Percentiles rank a stretch among this genome's conserved stretches.
These are phyloP conservation scores for Tetanocera ferruginea DNA, from an alignment of 2,888 invertebrate species.

Conservation along the genomic window DNA sequence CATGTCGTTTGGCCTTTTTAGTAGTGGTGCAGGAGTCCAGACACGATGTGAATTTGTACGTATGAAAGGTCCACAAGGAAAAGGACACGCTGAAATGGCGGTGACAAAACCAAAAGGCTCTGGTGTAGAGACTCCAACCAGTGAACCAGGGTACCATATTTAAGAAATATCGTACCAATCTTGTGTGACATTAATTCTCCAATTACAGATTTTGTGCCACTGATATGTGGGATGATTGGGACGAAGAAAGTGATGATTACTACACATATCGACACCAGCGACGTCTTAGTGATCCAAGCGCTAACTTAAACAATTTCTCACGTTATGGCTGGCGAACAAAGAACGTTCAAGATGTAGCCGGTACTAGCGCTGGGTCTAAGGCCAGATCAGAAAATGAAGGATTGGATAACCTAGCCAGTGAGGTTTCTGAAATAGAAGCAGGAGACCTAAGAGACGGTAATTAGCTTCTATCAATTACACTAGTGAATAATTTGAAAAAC, in stretches of 20 bases:
- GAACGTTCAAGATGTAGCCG: slow-evolving; percentile 72
- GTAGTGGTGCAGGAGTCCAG: slow-evolving; percentile 79
- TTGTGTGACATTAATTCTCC: background rate
- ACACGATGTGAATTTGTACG: slow-evolving; percentile 95
- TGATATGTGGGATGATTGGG: slow-evolving; percentile 93
- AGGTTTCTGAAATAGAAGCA: slow-evolving; percentile 92
- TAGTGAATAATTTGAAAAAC: too few relatives aligned
- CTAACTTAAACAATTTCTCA: slow-evolving; percentile 87
- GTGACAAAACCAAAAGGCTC: slow-evolving; percentile 92
- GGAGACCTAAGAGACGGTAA: slow-evolving; percentile 92
- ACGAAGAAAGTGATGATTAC: slow-evolving; percentile 87
- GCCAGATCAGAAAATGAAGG: slow-evolving; percentile 94
- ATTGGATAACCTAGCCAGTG: slow-evolving; percentile 86
- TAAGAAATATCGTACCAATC: background rate
- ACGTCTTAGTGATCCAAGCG: slow-evolving; percentile 90
- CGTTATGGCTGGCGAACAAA: slow-evolving; percentile 85
- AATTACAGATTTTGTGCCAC: slow-evolving; percentile 77
- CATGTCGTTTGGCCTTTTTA: slow-evolving; percentile 93
- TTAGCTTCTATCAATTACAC: too few relatives aligned
- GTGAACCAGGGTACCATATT: slow-evolving; percentile 79
- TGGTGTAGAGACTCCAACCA: slow-evolving; percentile 94
- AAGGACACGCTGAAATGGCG: slow-evolving; percentile 98
- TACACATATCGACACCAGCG: slow-evolving; percentile 86
- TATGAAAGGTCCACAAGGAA: slow-evolving; percentile 97
- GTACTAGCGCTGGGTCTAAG: slow-evolving; percentile 78